Evolutionary conservation across 2,888 invertebrate species (phyloP), one percentile per base, ranked within the genome.

Genomic region (Spisula subtruncata): DNA sequence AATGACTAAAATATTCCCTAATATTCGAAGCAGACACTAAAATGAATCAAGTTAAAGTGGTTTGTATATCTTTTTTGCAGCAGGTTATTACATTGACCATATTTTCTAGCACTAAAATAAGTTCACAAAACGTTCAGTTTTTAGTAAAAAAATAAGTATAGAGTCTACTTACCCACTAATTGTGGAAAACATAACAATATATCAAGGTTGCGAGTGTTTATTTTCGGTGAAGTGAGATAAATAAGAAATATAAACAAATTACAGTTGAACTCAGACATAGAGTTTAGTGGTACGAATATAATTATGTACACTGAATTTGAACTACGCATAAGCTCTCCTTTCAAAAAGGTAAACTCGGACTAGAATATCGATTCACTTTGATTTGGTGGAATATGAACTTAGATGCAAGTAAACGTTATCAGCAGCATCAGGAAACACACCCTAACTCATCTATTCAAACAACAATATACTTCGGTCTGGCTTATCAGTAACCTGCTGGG

Each of bases 401-500:
- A 51, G 75, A 85, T 85, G 85, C 71, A 79, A 85, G 79, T 14
- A 25, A 85, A 48, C 18, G 14, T 35, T 75, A 85, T 85, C 85
- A 10, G 46, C 29, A 18, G 48, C 75, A 85, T 85, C 85, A 51
- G 4, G 4, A 48, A 51, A 85, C 85, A 85, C 85, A 71, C 85
- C 85, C 79, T 79, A 71, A 75, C 48, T 85, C 85, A 85, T 85
- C 85, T 79, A 51, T 75, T 75, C 85, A 85, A 85, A 85, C 75
- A 85, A 85, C 85, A 85, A 85, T 85, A 85, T 85, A 85, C 85
- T 51, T 85, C 85, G 71, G 75, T 41, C 66, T 18, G 85, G 85
- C 85, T 85, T 85, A 85, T 85, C 85, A 85, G 85, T 20, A 41
- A 29, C 85, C 75, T 32, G 79, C 85, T 79, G 85, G 85, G 85